Conservation (phyloP, 2,113 vertebrate species). For the Labeo catla region DNA sequence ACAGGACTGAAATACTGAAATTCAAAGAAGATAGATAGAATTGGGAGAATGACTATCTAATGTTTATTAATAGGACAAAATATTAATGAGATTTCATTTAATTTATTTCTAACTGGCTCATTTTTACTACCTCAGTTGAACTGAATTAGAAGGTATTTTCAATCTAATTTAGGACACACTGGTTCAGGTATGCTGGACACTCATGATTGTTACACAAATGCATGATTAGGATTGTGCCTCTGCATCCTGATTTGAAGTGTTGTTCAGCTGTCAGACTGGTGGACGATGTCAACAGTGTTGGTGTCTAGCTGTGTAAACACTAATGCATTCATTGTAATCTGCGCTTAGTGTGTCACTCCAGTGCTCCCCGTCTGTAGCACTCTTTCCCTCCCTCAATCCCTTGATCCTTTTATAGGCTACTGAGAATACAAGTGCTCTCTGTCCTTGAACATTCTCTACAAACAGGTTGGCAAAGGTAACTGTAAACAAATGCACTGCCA, state of each 20-base stretch:
- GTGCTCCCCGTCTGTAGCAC: neutral
- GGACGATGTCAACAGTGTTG: neutral
- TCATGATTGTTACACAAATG: too few relatives aligned
- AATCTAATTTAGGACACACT: neutral
- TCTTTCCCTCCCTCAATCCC: conserved; percentile 13
- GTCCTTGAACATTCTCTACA: conserved; percentile 12
- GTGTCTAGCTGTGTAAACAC: neutral
- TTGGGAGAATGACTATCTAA: too few relatives aligned
- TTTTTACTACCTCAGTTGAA: neutral
- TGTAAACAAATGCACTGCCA: neutral
- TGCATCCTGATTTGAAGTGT: neutral
- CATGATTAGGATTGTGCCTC: too few relatives aligned
- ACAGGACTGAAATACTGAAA: neutral
- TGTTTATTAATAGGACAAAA: too few relatives aligned
- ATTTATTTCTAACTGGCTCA: too few relatives aligned
- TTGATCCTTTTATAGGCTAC: conserved; percentile 36
- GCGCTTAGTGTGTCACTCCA: conserved; percentile 22
- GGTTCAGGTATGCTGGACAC: too few relatives aligned
- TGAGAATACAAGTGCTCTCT: conserved; percentile 21
- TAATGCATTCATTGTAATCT: conserved; percentile 27
- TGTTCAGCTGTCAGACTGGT: neutral
- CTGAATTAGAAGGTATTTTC: neutral
- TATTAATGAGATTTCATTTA: too few relatives aligned
- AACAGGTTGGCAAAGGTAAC: neutral
- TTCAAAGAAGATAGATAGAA: neutral